These are phyloP conservation scores for Jacana jacana DNA, from an alignment of 2,113 vertebrate genomes.

Conservation along the genomic window DNA sequence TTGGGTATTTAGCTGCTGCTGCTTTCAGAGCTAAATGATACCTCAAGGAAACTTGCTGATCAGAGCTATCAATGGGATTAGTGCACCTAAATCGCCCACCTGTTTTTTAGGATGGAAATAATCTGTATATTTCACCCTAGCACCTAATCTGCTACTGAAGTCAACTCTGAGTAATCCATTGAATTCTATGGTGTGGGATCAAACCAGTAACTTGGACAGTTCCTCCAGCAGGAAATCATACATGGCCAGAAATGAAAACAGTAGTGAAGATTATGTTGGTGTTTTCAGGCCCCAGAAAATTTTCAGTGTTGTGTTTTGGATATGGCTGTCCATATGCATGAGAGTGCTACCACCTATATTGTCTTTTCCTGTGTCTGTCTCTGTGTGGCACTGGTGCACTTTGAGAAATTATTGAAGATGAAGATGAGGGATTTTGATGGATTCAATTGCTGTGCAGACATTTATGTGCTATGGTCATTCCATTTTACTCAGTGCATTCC, in stretches of 20 bases:
- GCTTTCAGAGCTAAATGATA: background rate
- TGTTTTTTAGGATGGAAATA: background rate
- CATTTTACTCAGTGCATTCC: background rate
- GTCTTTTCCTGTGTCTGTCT: conserved; percentile 49
- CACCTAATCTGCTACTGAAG: background rate
- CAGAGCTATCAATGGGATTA: background rate
- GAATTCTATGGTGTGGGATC: background rate
- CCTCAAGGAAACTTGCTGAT: background rate
- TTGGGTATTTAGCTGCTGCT: background rate
- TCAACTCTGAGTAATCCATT: background rate
- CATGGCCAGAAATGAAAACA: background rate
- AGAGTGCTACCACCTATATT: background rate
- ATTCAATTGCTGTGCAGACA: background rate
- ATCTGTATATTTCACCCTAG: background rate
- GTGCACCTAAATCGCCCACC: background rate
- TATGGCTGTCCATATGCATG: background rate
- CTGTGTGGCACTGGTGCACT: conserved; percentile 63
- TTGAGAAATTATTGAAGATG: conserved; percentile 21
- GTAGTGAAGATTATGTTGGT: background rate
- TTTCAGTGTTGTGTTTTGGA: background rate
- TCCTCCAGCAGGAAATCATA: background rate
- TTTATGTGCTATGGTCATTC: background rate
- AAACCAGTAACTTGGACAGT: background rate
- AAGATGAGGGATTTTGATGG: background rate
- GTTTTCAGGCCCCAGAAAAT: background rate